These are phyloP conservation scores for Peromyscus maniculatus DNA, from an alignment of 2,113 vertebrate species.

Conservation along the genomic window DNA sequence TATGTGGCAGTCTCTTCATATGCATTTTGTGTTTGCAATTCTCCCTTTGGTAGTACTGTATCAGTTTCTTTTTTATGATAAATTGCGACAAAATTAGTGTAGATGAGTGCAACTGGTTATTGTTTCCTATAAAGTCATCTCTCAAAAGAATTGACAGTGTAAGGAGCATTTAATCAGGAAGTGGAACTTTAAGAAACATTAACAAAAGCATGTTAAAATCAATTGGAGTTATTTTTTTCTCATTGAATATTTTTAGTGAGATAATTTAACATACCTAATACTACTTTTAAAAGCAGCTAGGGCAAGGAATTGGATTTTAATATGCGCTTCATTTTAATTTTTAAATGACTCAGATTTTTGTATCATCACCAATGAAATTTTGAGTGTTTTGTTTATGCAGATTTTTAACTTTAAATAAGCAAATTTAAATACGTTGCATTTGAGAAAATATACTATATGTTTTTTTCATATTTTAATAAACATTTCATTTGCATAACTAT, in stretches of 20 bases:
- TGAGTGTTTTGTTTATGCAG: background rate
- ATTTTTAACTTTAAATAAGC: conserved; percentile 34
- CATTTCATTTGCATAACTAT: background rate
- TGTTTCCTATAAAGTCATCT: background rate
- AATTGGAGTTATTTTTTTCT: background rate
- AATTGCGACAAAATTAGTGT: background rate
- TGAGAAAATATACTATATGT: background rate
- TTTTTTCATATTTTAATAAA: background rate
- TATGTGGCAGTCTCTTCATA: background rate
- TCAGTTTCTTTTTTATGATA: background rate
- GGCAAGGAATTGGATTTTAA: background rate
- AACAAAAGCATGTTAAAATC: background rate
- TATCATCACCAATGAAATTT: background rate
- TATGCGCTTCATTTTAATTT: conserved; percentile 53
- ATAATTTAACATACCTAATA: conserved; percentile 22
- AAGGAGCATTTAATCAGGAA: background rate
- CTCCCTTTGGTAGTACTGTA: background rate
- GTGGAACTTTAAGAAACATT: conserved; percentile 6
- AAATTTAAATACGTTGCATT: conserved; percentile 28
- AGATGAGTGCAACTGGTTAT: background rate
- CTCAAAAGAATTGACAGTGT: conserved; percentile 28
- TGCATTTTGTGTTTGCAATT: conserved; percentile 38
- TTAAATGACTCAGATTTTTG: conserved; percentile 38
- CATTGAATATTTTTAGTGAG: background rate
- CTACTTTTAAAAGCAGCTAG: conserved; percentile 5